These are phyloP conservation scores for Lutra lutra DNA, from an alignment of 2,797 vertebrate genomes.

Conservation along the genomic window DNA sequence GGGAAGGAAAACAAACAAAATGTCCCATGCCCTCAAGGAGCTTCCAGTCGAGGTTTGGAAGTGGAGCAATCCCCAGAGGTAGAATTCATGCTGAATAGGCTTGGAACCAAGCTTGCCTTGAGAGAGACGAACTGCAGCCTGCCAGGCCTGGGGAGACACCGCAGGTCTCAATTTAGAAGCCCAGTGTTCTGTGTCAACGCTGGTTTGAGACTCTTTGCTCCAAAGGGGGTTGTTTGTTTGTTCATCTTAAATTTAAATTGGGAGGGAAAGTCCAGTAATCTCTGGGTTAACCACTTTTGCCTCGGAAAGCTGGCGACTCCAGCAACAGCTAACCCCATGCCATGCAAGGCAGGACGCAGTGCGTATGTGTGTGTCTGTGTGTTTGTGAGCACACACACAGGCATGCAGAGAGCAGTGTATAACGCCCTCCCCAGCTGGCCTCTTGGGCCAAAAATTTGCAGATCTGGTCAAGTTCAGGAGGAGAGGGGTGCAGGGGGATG, in stretches of 20 bases:
- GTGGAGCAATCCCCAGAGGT: background rate
- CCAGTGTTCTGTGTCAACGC: background rate
- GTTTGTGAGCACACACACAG: fast-evolving
- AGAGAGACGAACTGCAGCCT: fast-evolving
- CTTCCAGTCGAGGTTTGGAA: background rate
- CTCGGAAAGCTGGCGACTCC: background rate
- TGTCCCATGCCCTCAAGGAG: background rate
- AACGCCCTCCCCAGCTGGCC: background rate
- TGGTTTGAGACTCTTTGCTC: background rate
- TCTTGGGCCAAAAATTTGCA: background rate
- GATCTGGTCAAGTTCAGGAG: background rate
- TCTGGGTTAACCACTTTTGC: background rate
- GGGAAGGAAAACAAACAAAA: background rate
- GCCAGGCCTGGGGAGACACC: background rate
- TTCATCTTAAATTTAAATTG: slow-evolving; percentile 1
- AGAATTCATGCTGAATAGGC: background rate
- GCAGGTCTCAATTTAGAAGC: background rate
- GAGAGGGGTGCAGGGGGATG: background rate
- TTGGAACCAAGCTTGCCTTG: background rate
- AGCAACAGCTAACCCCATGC: background rate
- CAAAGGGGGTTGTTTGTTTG: background rate
- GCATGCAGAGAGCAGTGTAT: background rate
- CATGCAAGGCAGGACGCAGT: background rate
- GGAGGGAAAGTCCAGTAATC: background rate
- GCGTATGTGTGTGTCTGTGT: background rate